phyloP scores from a whole-genome alignment of 2,113 vertebrate genomes.

The Pelvicachromis taeniatus region DNA sequence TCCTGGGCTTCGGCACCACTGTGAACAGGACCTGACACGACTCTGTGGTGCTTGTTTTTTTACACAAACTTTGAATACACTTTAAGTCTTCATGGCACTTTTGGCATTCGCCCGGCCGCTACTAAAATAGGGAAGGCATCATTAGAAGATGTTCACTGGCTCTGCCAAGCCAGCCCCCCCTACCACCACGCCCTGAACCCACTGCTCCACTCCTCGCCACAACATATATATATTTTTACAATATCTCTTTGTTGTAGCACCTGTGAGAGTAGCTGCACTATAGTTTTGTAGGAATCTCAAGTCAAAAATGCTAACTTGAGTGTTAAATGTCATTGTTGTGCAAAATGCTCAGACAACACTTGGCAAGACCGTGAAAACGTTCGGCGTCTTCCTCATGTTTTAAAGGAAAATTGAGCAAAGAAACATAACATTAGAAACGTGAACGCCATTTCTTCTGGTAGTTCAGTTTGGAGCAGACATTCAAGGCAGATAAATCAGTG shows the following conservation, averaged over 20 bases:
- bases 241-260: neutral
- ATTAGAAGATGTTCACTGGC: too few species aligned
- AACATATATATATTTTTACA: neutral
- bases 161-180: too few species aligned
- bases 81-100: too few species aligned
- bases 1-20: too few species aligned
- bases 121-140: too few species aligned
- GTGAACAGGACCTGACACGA: too few species aligned
- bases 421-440: rapidly evolving
- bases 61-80: too few species aligned
- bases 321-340: neutral
- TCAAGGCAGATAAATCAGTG: neutral
- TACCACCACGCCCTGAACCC: too few species aligned
- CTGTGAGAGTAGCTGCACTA: rapidly evolving
- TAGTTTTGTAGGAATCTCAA: neutral
- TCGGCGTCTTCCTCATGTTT: neutral
- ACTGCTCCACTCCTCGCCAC: too few species aligned
- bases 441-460: neutral
- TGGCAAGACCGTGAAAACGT: neutral
- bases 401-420: neutral
- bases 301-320: neutral
- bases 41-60: too few species aligned
- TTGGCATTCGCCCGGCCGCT: too few species aligned
- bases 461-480: neutral
- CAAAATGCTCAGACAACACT: neutral